A percentile compares a stretch with the other conserved stretches of the same genome.
phyloP scores from a whole-genome alignment of 2,797 vertebrate genomes.

The Amblyraja radiata region DNA sequence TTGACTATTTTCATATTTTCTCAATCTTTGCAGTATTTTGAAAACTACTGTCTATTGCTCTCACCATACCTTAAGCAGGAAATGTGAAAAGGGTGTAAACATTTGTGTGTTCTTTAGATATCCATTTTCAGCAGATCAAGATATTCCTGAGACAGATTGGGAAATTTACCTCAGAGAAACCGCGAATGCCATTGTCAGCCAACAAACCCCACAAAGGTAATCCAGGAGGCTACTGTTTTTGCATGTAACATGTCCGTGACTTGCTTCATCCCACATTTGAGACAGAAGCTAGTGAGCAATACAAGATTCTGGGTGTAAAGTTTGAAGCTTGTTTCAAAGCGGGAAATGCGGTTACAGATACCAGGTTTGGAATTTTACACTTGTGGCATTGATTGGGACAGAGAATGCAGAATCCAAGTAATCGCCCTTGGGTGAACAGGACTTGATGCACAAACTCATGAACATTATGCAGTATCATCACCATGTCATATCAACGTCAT shows the following conservation, averaged over 20 bases:
- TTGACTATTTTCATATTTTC: not conserved
- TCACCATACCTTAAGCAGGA: too few relatives aligned
- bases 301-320: not conserved
- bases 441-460: not conserved
- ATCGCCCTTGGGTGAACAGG: not conserved
- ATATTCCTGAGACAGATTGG: constrained; percentile 90
- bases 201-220: constrained; percentile 89
- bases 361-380: not conserved
- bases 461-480: not conserved
- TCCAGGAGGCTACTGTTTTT: not conserved
- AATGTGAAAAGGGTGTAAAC: not conserved
- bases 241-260: too few relatives aligned
- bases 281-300: not conserved
- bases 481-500: too few relatives aligned
- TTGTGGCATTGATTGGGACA: not conserved
- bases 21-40: not conserved
- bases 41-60: not conserved
- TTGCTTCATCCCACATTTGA: too few relatives aligned
- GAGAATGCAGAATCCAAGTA: not conserved
- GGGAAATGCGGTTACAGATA: not conserved
- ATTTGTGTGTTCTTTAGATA: constrained; percentile 58
- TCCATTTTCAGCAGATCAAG: constrained; percentile 85
- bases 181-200: constrained; percentile 82
- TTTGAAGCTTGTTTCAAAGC: not conserved
- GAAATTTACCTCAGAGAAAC: constrained; percentile 91